These are phyloP conservation scores for Botia kubotai DNA, from an alignment of 2,797 vertebrate genomes.

Conservation along the genomic window DNA sequence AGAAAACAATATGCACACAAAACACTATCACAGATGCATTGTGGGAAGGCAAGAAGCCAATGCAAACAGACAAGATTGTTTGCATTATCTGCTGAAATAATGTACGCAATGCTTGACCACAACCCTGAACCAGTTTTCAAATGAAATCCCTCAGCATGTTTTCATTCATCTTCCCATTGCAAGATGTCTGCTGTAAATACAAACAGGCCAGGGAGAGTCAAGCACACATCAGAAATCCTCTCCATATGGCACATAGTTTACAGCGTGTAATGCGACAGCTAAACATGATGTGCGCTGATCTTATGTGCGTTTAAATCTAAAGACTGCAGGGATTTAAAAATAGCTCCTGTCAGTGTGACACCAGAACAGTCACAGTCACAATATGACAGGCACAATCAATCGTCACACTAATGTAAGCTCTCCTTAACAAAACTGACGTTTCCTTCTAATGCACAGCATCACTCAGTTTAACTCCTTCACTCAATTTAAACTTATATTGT, in stretches of 20 bases:
- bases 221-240: neutral
- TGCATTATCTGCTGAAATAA: neutral
- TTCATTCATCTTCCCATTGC: neutral
- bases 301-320: neutral
- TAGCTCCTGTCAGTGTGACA: too few species aligned
- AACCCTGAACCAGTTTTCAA: neutral
- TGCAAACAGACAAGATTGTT: neutral
- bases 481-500: neutral
- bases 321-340: neutral
- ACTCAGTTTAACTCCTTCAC: neutral
- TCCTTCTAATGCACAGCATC: neutral
- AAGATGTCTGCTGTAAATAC: neutral
- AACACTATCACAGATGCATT: neutral
- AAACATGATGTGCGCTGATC: neutral
- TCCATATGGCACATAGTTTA: neutral
- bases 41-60: neutral
- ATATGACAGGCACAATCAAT: too few species aligned
- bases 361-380: too few species aligned
- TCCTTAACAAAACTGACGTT: conserved; percentile 2
- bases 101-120: neutral
- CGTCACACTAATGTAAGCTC: neutral
- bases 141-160: neutral
- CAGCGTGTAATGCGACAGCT: neutral
- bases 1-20: neutral
- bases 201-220: neutral